Evolutionary conservation across 2,888 invertebrate genomes (phyloP).

Genomic region (Diploptera punctata): DNA sequence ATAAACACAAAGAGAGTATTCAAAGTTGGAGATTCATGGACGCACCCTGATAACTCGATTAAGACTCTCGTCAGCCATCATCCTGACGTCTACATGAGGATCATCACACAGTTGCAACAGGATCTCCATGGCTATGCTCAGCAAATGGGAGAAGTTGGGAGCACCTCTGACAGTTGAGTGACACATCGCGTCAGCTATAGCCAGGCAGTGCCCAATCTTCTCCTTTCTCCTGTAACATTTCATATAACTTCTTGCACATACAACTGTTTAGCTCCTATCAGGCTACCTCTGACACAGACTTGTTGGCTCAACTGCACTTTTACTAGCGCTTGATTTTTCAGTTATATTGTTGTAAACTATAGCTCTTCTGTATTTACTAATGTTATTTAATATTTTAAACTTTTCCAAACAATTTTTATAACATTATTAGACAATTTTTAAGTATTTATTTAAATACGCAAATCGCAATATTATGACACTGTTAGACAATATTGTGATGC

Average conservation of each 20-base stretch:
- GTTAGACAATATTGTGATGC: no score
- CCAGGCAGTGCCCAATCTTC: constrained; percentile 73
- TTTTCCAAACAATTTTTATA: no score
- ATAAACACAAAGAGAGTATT: no score
- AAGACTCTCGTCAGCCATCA: constrained; percentile 82
- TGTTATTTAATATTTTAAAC: no score
- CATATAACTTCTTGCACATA: background rate
- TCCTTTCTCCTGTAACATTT: constrained; percentile 70
- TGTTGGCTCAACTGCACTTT: no score
- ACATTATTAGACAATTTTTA: no score
- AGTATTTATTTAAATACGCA: no score
- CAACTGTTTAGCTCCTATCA: background rate
- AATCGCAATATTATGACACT: no score
- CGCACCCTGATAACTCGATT: constrained; percentile 78
- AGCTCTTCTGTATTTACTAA: no score
- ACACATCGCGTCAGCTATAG: constrained; percentile 75
- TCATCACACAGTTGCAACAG: constrained; percentile 77
- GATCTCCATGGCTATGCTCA: constrained; percentile 74
- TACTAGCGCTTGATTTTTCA: no score
- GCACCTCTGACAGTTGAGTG: constrained; percentile 65
- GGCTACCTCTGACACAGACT: background rate
- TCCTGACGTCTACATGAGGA: constrained; percentile 76
- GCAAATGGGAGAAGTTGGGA: constrained; percentile 67
- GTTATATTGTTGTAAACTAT: no score
- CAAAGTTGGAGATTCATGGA: no score